Conservation (phyloP, 2,797 vertebrate species). For the Pipistrellus kuhlii region DNA sequence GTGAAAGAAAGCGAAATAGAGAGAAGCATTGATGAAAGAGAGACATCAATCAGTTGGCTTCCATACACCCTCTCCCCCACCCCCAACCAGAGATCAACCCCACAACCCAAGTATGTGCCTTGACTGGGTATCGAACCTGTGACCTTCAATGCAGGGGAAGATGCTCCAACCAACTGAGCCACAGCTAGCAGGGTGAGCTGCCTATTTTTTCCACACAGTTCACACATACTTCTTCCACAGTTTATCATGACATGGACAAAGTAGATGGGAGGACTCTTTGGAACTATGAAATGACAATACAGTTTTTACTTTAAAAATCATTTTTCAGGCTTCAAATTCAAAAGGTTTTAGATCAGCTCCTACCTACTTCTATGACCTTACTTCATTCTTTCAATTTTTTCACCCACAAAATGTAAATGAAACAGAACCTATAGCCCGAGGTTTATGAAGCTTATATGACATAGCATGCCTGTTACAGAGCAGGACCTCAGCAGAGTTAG, state of each 20-base stretch:
- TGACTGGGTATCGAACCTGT: not conserved
- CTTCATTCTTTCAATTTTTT: not conserved
- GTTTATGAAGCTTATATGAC: not conserved
- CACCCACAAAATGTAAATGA: not conserved
- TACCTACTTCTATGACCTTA: not conserved
- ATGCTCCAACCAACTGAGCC: not conserved
- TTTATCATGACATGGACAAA: not conserved
- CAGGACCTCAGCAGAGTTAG: not conserved
- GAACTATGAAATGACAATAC: not conserved
- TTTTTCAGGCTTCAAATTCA: not conserved
- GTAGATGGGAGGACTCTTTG: not conserved
- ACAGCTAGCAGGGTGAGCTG: not conserved
- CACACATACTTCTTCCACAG: not conserved
- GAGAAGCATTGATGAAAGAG: not conserved
- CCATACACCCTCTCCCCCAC: no score
- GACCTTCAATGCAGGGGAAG: not conserved
- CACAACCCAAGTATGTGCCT: not conserved
- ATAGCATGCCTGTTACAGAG: not conserved
- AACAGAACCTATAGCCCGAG: not conserved
- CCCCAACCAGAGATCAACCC: not conserved
- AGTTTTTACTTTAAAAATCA: not conserved
- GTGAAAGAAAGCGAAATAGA: no score
- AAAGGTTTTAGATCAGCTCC: not conserved
- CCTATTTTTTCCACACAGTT: not conserved
- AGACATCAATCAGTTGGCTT: not conserved